Base-by-base conservation (phyloP, 2,113 vertebrate genomes). In the Xiphias gladius region DNA sequence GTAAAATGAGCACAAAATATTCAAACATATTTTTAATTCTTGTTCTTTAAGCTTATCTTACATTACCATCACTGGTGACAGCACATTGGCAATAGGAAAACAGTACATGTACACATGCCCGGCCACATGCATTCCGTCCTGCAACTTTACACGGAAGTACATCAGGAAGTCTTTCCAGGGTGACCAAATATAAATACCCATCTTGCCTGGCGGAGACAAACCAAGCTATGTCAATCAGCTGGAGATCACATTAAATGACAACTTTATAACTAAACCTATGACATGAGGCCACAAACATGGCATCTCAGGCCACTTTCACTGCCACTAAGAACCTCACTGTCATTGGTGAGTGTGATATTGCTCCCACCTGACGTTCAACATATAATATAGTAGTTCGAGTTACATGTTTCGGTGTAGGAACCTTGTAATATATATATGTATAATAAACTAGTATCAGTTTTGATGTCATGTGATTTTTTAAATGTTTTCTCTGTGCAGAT, bases 101-200 rank as follows among this genome's bases (percentile, higher is more conserved):
- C 11, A 8, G 22, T 79, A 79, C 52, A 17, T 2, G 1, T 92
- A 78, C 65, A 37, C 48, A 11, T 92, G 89, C 75, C 28, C 19
- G 2, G 76, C 68, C 3, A 7, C 16, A 1, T 92, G 91, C 71
- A 32, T 11, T 0, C 91, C 91, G 1, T 26, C 67, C 69, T 90
- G 87, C 61, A 67, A 1, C 12, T 85, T 84, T 37, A 83, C 20
- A 11, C 89, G 89, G 89, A 46, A 17, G 20, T 62, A 85, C 61
- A 69, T 82, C 63, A 86, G 84, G 17, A 72, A 66, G 54, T 67
- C 39, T 16, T 81, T 30, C 32, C 1, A 16, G 35, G 89, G 89
- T 1, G 50, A 85, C 52, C 26, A 72, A 26, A 14, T 82, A 14
- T 12, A 73, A 30, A 5, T 76, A 2, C 50, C 76, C 5, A 58